Conservation (phyloP, 2,113 vertebrate genomes). For the Nesogale talazaci region DNA sequence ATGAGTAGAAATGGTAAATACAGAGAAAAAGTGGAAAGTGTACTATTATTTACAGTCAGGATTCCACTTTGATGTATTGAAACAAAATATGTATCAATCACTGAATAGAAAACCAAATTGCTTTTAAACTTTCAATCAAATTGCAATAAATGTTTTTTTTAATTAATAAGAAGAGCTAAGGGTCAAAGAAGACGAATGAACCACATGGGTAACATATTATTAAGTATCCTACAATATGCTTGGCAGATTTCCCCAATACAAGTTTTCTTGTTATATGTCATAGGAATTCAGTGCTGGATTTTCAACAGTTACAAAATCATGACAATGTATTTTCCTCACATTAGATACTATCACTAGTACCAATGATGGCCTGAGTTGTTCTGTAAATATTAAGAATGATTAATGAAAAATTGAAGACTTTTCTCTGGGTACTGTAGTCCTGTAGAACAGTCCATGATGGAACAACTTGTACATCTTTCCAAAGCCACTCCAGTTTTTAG, state of each 20-base stretch:
- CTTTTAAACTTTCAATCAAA: no score
- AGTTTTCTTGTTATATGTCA: slow-evolving; percentile 34
- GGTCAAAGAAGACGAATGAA: slow-evolving; percentile 62
- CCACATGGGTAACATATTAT: slow-evolving; percentile 65
- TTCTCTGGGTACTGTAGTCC: background rate
- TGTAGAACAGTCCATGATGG: background rate
- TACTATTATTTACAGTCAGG: no score
- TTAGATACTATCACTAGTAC: slow-evolving; percentile 20
- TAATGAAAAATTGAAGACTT: background rate
- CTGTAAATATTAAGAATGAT: slow-evolving; percentile 16
- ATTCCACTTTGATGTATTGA: no score
- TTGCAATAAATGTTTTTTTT: no score
- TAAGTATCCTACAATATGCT: slow-evolving; percentile 73
- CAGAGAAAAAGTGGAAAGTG: no score
- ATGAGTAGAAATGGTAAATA: no score
- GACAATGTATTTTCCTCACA: slow-evolving; percentile 29
- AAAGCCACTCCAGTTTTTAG: background rate
- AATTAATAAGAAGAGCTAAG: slow-evolving; percentile 7
- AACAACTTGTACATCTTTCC: background rate
- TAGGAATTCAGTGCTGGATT: slow-evolving; percentile 1
- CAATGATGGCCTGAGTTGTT: background rate
- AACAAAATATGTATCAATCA: no score
- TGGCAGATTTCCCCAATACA: slow-evolving; percentile 64
- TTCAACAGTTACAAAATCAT: slow-evolving; percentile 8
- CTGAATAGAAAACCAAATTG: no score